Percentiles rank a stretch among this genome's conserved stretches.
phyloP scores from a whole-genome alignment of 1,140 invertebrate genomes.

The Zaprionus inermis region DNA sequence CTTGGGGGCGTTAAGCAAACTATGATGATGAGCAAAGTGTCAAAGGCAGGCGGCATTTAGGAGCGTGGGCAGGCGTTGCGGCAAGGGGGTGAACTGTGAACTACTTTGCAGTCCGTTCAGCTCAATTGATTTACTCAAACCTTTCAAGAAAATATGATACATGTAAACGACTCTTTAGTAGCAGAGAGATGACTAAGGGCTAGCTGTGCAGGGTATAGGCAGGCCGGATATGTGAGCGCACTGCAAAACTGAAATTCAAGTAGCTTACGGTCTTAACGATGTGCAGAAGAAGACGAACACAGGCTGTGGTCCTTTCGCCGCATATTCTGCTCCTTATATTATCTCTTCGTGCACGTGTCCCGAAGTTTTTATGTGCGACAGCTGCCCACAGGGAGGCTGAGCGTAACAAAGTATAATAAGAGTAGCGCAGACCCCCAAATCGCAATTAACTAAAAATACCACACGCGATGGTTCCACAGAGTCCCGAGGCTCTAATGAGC shows the following conservation, averaged over 20 bases:
- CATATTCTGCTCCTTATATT: neutral
- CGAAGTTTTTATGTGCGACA: slow-evolving; percentile 67
- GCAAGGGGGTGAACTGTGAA: slow-evolving; percentile 65
- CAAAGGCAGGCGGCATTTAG: slow-evolving; percentile 62
- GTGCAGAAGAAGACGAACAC: neutral
- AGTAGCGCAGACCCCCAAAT: neutral
- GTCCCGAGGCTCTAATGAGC: neutral
- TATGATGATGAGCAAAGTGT: slow-evolving; percentile 68
- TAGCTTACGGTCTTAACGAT: slow-evolving; percentile 38
- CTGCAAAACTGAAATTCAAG: slow-evolving; percentile 47
- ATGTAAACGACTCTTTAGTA: neutral
- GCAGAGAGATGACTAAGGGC: too few species aligned
- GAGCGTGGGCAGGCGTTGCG: slow-evolving; percentile 9
- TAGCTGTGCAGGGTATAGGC: neutral
- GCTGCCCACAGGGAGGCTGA: slow-evolving; percentile 25
- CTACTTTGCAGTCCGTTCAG: slow-evolving; percentile 61
- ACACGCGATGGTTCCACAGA: slow-evolving; percentile 7
- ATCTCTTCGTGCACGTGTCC: slow-evolving; percentile 14
- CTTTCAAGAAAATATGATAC: slow-evolving; percentile 13
- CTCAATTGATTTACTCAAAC: slow-evolving; percentile 76
- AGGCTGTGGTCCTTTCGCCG: slow-evolving; percentile 6
- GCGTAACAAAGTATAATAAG: slow-evolving; percentile 29
- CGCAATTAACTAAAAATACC: slow-evolving; percentile 72
- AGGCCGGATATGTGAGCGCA: neutral
- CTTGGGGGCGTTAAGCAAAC: slow-evolving; percentile 47